Evolutionary conservation across 2,113 vertebrate genomes (phyloP), one percentile per base, ranked within the genome.

Genomic region (Chaetodon trifascialis): DNA sequence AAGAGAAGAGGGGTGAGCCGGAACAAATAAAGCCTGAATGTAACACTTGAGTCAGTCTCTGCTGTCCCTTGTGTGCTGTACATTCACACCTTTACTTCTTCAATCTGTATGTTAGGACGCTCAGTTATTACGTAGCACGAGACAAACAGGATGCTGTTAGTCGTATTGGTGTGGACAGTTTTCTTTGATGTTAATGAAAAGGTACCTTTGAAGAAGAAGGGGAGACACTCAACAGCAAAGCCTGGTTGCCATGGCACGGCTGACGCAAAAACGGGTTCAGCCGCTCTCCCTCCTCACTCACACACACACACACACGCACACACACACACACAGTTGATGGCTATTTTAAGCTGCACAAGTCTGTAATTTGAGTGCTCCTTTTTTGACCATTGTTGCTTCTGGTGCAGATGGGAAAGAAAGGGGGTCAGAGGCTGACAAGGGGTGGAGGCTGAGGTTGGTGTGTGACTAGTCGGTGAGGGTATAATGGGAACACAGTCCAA

Each of bases 191-290:
- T 86, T 89, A 86, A 91, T 89, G 84, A 90, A 90, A 79, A 83
- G 77, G 76, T 90, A 82, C 77, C 80, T 92, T 90, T 91, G 88
- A 93, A 91, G 91, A 87, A 87, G 82, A 86, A 80, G 85, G 85
- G 85, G 86, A 87, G 88, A 88, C 9, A 62, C 76, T 92, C 64
- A 79, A 86, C 86, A 86, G 85, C 80, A 84, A 73, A 83, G 91
- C 62, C 82, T 12, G 65, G 94, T 95, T 95, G 91, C 91, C 92
- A 94, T 95, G 94, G 92, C 86, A 92, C 84, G 80, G 84, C 79
- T 94, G 93, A 94, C 81, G 88, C 88, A 94, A 88, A 86, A 77
- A 69, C 62, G 82, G 17, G 72, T 73, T 77, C 73, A 44, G 74
- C 78, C 68, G n/a, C 73, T 52, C 68, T 79, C 70, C 36, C 67